These are phyloP conservation scores for Drosophila melanosoma DNA, from an alignment of 2,888 invertebrate species.

Conservation along the genomic window DNA sequence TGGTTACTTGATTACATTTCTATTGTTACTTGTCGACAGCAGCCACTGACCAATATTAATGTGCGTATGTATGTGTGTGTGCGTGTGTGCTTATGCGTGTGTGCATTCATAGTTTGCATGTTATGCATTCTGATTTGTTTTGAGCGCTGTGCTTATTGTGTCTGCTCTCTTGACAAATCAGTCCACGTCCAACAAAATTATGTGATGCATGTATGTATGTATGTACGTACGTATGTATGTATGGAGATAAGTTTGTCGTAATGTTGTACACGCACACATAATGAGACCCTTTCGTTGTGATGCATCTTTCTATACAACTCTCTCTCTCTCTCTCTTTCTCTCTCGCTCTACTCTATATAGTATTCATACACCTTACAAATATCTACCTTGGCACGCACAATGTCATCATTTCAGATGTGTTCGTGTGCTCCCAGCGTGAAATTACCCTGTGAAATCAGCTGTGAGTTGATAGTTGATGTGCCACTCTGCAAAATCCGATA, in stretches of 20 bases:
- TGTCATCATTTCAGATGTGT: neutral
- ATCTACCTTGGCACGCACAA: slow-evolving; percentile 2
- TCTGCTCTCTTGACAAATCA: slow-evolving; percentile 60
- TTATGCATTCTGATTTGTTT: slow-evolving; percentile 5
- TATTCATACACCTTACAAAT: slow-evolving; percentile 1
- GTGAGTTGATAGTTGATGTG: neutral
- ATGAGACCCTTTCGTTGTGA: neutral
- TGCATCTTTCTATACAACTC: slow-evolving; percentile 2
- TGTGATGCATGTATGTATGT: slow-evolving; percentile 46
- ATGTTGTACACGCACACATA: neutral
- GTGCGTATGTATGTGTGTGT: neutral
- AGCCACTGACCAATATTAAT: slow-evolving; percentile 8
- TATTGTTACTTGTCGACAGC: slow-evolving; percentile 17
- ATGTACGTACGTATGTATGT: neutral
- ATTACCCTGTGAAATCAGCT: neutral
- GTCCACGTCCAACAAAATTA: slow-evolving; percentile 52
- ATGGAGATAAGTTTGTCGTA: neutral
- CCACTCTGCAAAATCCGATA: neutral
- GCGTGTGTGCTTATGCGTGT: neutral
- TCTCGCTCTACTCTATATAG: neutral
- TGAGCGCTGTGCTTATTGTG: slow-evolving; percentile 12
- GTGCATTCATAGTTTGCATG: neutral
- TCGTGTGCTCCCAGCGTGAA: neutral
- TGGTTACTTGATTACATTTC: slow-evolving; percentile 17
- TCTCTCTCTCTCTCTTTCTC: neutral